Conservation (phyloP, 2,113 vertebrate species). For the Phycodurus eques region DNA sequence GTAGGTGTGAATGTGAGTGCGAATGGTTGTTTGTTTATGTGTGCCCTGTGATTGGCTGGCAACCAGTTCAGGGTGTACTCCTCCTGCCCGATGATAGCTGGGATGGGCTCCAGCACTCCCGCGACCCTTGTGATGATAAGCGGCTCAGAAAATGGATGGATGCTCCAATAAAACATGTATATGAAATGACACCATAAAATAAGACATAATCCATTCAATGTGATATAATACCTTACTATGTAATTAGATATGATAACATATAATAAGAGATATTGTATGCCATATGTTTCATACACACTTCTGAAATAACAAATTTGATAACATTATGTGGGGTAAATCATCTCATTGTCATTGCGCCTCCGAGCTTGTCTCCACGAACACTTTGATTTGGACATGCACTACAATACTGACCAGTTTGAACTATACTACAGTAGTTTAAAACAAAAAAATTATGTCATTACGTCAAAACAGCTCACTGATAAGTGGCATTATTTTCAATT, state of each 20-base stretch:
- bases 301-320: too few relatives aligned
- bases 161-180: background rate
- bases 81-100: too few relatives aligned
- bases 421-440: background rate
- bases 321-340: too few relatives aligned
- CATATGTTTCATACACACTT: background rate
- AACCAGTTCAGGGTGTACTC: too few relatives aligned
- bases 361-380: background rate
- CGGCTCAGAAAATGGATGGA: too few relatives aligned
- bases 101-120: too few relatives aligned
- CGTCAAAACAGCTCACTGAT: too few relatives aligned
- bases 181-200: background rate
- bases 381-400: background rate
- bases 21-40: too few relatives aligned
- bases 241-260: background rate
- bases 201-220: background rate
- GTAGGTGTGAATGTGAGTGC: too few relatives aligned
- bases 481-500: too few relatives aligned
- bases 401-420: background rate
- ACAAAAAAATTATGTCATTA: background rate
- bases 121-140: too few relatives aligned
- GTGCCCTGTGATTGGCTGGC: too few relatives aligned
- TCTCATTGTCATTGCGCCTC: background rate
- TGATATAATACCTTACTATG: background rate
- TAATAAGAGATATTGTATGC: background rate